These are phyloP conservation scores for Drosophila parthenogenetica DNA, from an alignment of 2,888 invertebrate genomes.

Conservation along the genomic window DNA sequence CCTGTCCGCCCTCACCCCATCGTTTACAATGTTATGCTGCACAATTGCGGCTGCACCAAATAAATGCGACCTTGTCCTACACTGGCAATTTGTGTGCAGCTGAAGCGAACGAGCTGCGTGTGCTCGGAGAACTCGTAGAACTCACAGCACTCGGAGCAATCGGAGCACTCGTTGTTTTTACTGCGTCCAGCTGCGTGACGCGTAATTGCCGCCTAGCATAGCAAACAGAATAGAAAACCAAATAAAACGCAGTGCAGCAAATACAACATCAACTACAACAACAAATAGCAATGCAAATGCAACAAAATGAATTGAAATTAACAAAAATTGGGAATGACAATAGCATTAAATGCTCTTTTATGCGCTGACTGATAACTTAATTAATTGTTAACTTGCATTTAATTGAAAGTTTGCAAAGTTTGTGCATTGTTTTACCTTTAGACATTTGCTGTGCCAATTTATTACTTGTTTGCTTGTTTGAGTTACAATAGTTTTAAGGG, in stretches of 20 bases:
- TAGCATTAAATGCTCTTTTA: background rate
- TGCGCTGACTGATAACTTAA: constrained; percentile 5
- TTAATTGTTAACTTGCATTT: constrained; percentile 2
- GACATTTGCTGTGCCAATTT: constrained; percentile 1
- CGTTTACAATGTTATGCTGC: constrained; percentile 45
- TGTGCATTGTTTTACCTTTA: background rate
- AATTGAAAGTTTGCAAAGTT: background rate
- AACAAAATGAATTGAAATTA: constrained; percentile 5
- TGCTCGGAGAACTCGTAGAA: constrained; percentile 33
- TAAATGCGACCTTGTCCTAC: constrained; percentile 80
- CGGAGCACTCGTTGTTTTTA: constrained; percentile 28
- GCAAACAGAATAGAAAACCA: constrained; percentile 38
- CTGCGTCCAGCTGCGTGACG: constrained; percentile 74
- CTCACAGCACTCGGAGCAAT: constrained; percentile 14
- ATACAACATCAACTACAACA: no score
- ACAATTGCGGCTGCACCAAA: constrained; percentile 76
- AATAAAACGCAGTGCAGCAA: constrained; percentile 1
- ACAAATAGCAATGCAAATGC: no score
- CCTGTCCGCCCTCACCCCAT: background rate
- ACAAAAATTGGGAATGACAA: constrained; percentile 17
- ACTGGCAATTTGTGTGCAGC: constrained; percentile 72
- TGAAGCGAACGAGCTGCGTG: constrained; percentile 46
- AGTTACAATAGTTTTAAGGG: background rate
- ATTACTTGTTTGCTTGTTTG: background rate
- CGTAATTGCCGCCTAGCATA: constrained; percentile 66